Conservation (phyloP, 2,113 vertebrate genomes). For the Phylloscopus whistleri region DNA sequence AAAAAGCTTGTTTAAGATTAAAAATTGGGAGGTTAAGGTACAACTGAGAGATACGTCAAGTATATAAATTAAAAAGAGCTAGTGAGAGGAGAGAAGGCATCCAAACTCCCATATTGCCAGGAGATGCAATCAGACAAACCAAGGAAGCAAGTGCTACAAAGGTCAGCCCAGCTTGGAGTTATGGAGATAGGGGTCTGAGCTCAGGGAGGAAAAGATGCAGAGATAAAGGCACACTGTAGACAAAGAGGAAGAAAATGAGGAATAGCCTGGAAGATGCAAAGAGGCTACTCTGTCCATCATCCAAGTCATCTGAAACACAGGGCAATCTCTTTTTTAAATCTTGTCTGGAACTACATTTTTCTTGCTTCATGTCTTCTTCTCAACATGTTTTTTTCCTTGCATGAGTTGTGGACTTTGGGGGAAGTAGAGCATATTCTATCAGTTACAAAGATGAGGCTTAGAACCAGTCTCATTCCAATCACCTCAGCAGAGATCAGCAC, state of each 20-base stretch:
- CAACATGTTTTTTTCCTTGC: not conserved
- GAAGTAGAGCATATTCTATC: not conserved
- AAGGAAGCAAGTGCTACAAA: not conserved
- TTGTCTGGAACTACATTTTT: not conserved
- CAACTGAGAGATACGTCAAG: not conserved
- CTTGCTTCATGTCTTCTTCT: not conserved
- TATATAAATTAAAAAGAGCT: not conserved
- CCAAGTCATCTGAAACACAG: not conserved
- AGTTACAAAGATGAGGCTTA: not conserved
- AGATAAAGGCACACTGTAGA: not conserved
- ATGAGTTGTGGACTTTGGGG: not conserved
- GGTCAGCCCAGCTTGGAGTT: not conserved
- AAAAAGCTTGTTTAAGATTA: not conserved
- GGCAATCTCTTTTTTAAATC: not conserved
- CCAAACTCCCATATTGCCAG: not conserved
- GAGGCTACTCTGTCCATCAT: not conserved
- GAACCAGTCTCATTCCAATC: not conserved
- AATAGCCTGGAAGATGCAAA: not conserved
- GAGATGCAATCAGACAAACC: not conserved
- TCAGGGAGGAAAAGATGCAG: not conserved
- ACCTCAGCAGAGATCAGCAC: not conserved
- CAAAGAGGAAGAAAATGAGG: not conserved
- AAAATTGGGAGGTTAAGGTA: not conserved
- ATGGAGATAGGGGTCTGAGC: not conserved
- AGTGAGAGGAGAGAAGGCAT: not conserved